A percentile compares a stretch with the other conserved stretches of the same genome.
phyloP scores from a whole-genome alignment of 2,888 invertebrate genomes.

The Volucella zonaria region DNA sequence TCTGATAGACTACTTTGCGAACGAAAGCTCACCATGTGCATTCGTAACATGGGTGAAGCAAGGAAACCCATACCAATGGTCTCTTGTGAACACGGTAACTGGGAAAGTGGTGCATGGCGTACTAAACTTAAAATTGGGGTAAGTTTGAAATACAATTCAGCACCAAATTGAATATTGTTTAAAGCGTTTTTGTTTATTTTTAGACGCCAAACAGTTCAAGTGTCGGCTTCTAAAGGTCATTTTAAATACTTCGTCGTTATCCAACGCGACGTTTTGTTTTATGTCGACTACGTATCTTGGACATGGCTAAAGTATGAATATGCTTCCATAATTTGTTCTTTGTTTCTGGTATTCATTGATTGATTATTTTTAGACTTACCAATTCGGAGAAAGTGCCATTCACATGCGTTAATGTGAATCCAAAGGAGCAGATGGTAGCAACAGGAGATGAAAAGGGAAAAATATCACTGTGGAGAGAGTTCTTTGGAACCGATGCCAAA shows the following conservation, averaged over 20 bases:
- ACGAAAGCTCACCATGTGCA: constrained; percentile 77
- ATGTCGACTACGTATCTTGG: constrained; percentile 79
- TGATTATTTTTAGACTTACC: constrained; percentile 72
- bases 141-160: background rate
- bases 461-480: constrained; percentile 86
- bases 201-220: constrained; percentile 75
- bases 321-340: background rate
- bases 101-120: constrained; percentile 42
- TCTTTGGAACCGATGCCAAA: constrained; percentile 76
- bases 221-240: constrained; percentile 77
- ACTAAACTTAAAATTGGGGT: constrained; percentile 51
- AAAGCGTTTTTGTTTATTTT: background rate
- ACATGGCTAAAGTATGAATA: constrained; percentile 75
- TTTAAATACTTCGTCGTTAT: constrained; percentile 78
- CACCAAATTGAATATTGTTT: background rate
- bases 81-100: constrained; percentile 77
- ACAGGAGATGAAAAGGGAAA: constrained; percentile 88
- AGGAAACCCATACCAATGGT: constrained; percentile 68
- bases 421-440: constrained; percentile 86
- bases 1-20: constrained; percentile 77
- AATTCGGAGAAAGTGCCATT: constrained; percentile 78
- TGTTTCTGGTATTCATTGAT: background rate
- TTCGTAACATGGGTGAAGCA: constrained; percentile 76
- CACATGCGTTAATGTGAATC: constrained; percentile 88
- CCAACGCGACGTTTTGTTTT: constrained; percentile 76